Base-by-base conservation (phyloP, 2,797 vertebrate species). In the Lates japonicus region DNA sequence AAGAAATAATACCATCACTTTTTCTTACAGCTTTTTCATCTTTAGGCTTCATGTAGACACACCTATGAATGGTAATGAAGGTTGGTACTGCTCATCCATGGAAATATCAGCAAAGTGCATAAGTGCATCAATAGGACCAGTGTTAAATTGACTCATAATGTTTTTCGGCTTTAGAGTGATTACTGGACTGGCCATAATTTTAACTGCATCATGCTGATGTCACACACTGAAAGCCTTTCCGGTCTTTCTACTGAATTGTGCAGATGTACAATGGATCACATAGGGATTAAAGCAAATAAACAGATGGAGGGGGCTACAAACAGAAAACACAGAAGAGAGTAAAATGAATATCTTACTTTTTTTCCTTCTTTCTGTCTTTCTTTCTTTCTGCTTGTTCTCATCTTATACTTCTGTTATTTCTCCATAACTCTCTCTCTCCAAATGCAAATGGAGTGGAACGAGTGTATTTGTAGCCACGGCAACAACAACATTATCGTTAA, bases 401-500 rank as follows among this genome's bases (percentile, higher is more conserved):
- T 52, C 44, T 19, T 7, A 42, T 35, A 35, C 20, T 20, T 44
- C 37, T 60, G 5, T 35, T 49, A n/a, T 39, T 25, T 65, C 52
- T 55, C 37, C 17, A 66, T 54, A 54, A 54, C 57, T 14, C 19
- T 74, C 55, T 68, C 76, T 51, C 63, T 81, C 63, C 33, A 66
- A 81, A 92, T 90, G 86, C 82, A 93, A 90, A 92, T 87, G 82
- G 86, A 75, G 80, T 88, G 83, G 74, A 89, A 89, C 59, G 33
- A 84, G 77, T 81, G 76, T 90, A 87, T 93, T 88, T 90, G 90
- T 92, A 92, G 87, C 87, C 90, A 92, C 81, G 81, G 87, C 87
- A 90, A 91, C 91, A 90, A 87, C 90, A 92, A 90, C 90, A 92
- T 92, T 86, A 91, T 87, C 83, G 55, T 89, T 92, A 93, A 93